Conservation (phyloP, 2,113 vertebrate genomes). For the Panthera tigris region DNA sequence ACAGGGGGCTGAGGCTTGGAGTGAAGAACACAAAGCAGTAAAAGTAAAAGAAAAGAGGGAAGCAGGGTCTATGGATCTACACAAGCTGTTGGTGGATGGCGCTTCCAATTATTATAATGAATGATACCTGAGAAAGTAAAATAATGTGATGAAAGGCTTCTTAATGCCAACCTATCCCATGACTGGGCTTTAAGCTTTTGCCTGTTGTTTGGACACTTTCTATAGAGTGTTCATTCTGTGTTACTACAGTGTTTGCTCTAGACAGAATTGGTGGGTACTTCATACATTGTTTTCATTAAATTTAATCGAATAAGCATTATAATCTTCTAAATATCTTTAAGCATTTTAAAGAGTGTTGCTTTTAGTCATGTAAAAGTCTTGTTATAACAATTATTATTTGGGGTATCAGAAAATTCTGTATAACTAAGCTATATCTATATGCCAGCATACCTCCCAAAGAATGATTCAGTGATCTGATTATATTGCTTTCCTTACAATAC, state of each 20-base stretch:
- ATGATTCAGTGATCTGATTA: neutral
- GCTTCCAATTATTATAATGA: too few relatives aligned
- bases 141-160: neutral
- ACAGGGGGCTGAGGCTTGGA: neutral
- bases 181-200: neutral
- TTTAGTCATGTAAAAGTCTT: constrained; percentile 12
- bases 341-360: neutral
- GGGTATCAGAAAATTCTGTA: neutral
- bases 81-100: neutral
- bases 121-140: neutral
- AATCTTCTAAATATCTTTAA: neutral
- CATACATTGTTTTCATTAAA: neutral
- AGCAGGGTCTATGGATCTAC: neutral
- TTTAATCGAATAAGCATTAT: neutral
- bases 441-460: neutral
- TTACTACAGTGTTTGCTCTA: neutral
- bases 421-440: neutral
- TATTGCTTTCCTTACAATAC: neutral
- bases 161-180: neutral
- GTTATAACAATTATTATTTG: neutral
- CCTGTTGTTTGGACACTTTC: neutral
- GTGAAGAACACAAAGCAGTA: too few relatives aligned
- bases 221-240: neutral
- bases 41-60: neutral
- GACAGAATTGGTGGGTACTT: neutral